A percentile compares a stretch with the other conserved stretches of the same genome.
Conservation (phyloP, 1,140 invertebrate genomes). For the Brachionus rotundiformis region DNA sequence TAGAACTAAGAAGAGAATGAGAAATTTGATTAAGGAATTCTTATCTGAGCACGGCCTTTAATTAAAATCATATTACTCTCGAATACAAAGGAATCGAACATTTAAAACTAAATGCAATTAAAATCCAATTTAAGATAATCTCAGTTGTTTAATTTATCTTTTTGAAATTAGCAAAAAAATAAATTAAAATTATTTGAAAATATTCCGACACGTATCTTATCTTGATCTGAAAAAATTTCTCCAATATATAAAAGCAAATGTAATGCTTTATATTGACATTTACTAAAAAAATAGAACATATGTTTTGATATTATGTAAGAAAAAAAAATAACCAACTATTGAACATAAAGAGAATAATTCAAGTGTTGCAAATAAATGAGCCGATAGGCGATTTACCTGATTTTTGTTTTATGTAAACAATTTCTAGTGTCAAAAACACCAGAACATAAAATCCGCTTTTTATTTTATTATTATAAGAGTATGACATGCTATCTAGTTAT, state of each 20-base stretch:
- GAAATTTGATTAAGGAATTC: background rate
- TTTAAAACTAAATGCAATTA: slow-evolving; percentile 29
- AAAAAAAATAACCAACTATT: slow-evolving; percentile 19
- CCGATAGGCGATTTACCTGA: slow-evolving; percentile 38
- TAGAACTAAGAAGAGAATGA: background rate
- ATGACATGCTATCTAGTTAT: background rate
- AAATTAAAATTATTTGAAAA: background rate
- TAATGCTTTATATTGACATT: too few relatives aligned
- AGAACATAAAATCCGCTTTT: background rate
- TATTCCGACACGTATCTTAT: slow-evolving; percentile 11
- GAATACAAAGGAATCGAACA: background rate
- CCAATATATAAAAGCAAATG: background rate
- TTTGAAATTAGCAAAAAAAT: background rate
- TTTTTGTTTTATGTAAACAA: slow-evolving; percentile 11
- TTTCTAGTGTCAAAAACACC: background rate
- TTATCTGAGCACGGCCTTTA: slow-evolving; percentile 23
- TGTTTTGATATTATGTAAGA: slow-evolving; percentile 12
- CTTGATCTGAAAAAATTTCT: slow-evolving; percentile 24
- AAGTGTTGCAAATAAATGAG: slow-evolving; percentile 45
- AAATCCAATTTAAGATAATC: slow-evolving; percentile 45
- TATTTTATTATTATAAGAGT: background rate
- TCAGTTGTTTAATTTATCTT: background rate
- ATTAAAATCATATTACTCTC: slow-evolving; percentile 49
- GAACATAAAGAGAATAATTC: slow-evolving; percentile 33
- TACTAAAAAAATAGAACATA: background rate